phyloP scores from a whole-genome alignment of 2,888 invertebrate species.

The Urechis unicinctus region DNA sequence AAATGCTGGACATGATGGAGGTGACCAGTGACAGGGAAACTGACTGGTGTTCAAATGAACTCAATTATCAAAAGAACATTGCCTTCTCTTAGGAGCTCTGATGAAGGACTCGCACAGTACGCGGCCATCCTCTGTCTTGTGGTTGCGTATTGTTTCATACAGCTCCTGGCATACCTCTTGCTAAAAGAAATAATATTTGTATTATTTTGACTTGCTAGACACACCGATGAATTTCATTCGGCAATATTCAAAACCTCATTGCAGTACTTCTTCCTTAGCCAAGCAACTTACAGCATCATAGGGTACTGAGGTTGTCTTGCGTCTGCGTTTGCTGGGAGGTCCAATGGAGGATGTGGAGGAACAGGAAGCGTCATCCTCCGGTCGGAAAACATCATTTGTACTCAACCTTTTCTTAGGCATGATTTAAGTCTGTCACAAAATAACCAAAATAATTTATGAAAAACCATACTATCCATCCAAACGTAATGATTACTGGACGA shows the following conservation, averaged over 20 bases:
- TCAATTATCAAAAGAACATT: slow-evolving; percentile 43
- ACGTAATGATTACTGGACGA: no score
- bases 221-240: no score
- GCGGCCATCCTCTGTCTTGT: slow-evolving; percentile 86
- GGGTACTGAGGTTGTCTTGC: background rate
- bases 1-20: background rate
- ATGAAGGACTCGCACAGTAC: slow-evolving; percentile 90
- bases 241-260: no score
- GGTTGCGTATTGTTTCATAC: slow-evolving; percentile 82
- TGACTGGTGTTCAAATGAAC: no score
- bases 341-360: background rate
- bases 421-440: no score
- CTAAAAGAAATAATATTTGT: no score
- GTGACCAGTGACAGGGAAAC: no score
- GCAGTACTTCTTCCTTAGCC: no score
- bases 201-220: no score
- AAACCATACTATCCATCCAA: no score
- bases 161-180: slow-evolving; percentile 67
- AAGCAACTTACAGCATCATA: background rate
- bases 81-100: slow-evolving; percentile 85
- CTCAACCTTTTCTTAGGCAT: background rate
- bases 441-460: no score
- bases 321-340: background rate
- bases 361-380: background rate
- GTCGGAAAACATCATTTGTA: background rate